These are phyloP conservation scores for Autographa pulchrina DNA, from an alignment of 2,888 invertebrate species.

Conservation along the genomic window DNA sequence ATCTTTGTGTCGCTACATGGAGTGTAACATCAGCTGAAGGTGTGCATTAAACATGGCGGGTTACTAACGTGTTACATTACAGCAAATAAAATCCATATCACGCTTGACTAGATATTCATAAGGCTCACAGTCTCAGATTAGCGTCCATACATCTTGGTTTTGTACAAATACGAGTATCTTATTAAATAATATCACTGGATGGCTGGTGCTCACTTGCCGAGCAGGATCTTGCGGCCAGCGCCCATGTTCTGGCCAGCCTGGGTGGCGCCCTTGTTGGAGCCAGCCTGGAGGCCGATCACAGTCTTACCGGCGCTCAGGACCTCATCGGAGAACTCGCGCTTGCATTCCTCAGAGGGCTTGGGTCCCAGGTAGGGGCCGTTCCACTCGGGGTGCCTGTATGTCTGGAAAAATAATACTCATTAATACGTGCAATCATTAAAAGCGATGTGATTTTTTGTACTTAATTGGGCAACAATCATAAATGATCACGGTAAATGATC, in stretches of 20 bases:
- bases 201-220: slow-evolving; percentile 93
- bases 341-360: slow-evolving; percentile 97
- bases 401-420: slow-evolving; percentile 84
- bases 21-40: slow-evolving; percentile 67
- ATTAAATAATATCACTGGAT: slow-evolving; percentile 86
- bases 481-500: neutral
- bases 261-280: slow-evolving; percentile 98
- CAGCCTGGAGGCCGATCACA: slow-evolving; percentile 98
- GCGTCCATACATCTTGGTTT: slow-evolving; percentile 82
- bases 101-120: slow-evolving; percentile 77
- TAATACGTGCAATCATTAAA: neutral
- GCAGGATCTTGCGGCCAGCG: slow-evolving; percentile 96
- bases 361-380: slow-evolving; percentile 97
- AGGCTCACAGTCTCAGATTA: slow-evolving; percentile 78
- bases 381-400: slow-evolving; percentile 95
- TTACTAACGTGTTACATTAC: slow-evolving; percentile 49
- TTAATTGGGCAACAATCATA: neutral
- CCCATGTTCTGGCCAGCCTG: slow-evolving; percentile 97
- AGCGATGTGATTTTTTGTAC: too few relatives aligned
- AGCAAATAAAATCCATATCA: slow-evolving; percentile 69
- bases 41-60: slow-evolving; percentile 47
- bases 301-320: slow-evolving; percentile 96
- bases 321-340: slow-evolving; percentile 98
- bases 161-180: slow-evolving; percentile 84
- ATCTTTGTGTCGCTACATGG: slow-evolving; percentile 82